A percentile compares a stretch with the other conserved stretches of the same genome.
Evolutionary conservation across 2,797 vertebrate species (phyloP).

Genomic region (Darevskia mixta): DNA sequence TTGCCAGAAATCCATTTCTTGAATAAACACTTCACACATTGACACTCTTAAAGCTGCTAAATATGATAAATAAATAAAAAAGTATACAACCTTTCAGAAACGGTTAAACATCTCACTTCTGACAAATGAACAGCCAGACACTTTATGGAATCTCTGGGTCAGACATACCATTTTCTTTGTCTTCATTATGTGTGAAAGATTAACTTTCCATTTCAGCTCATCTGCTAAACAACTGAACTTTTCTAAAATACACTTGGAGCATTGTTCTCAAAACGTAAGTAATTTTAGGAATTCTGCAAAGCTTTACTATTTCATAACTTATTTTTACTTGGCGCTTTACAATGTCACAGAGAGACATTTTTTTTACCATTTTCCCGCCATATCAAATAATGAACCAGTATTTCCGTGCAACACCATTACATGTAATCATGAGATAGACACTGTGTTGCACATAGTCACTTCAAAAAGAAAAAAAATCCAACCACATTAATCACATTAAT

Average conservation of each 20-base stretch:
- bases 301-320: constrained; percentile 39
- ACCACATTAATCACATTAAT: constrained; percentile 68
- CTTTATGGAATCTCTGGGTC: constrained; percentile 62
- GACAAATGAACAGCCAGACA: constrained; percentile 76
- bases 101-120: constrained; percentile 77
- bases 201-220: constrained; percentile 79
- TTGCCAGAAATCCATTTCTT: constrained; percentile 81
- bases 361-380: background rate
- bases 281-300: constrained; percentile 59
- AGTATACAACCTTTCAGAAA: constrained; percentile 75
- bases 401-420: constrained; percentile 34
- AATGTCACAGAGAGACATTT: constrained; percentile 32
- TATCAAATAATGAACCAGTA: background rate
- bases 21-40: constrained; percentile 83
- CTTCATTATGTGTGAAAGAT: constrained; percentile 75
- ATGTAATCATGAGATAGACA: constrained; percentile 6
- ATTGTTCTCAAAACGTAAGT: constrained; percentile 62
- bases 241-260: constrained; percentile 53
- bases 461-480: constrained; percentile 63
- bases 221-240: constrained; percentile 72
- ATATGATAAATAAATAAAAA: constrained; percentile 78
- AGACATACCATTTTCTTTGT: constrained; percentile 69
- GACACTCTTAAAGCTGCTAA: constrained; percentile 80
- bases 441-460: constrained; percentile 49
- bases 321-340: constrained; percentile 39